phyloP scores from a whole-genome alignment of 2,888 invertebrate genomes.

The Tenthredo notha region DNA sequence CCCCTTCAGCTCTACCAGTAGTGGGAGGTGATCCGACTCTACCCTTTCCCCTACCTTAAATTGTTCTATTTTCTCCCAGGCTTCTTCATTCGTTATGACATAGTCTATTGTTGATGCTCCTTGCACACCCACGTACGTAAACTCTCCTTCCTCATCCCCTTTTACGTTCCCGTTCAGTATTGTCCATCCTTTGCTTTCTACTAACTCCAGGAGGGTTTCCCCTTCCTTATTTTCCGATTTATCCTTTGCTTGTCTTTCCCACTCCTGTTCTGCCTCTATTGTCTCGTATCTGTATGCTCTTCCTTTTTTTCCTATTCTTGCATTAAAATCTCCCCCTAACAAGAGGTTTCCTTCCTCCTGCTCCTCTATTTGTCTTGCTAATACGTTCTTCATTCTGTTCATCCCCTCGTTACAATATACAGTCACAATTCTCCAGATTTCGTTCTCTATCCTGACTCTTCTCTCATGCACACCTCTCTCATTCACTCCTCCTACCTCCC shows the following conservation, averaged over 20 bases:
- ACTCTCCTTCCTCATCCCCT: conserved; percentile 56
- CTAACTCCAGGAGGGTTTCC: background rate
- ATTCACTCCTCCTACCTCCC: background rate
- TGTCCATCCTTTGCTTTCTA: conserved; percentile 55
- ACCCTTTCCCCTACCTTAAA: conserved; percentile 30
- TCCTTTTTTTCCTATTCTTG: conserved; percentile 51
- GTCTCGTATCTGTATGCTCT: background rate
- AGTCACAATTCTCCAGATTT: conserved; percentile 37
- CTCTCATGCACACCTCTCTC: conserved; percentile 20
- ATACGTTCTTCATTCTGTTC: conserved; percentile 8
- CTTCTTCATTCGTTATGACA: conserved; percentile 34
- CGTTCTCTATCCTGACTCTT: background rate
- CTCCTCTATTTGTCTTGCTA: background rate
- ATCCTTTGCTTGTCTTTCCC: conserved; percentile 55
- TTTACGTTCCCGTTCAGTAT: conserved; percentile 54
- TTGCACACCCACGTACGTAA: conserved; percentile 27
- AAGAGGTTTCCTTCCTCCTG: conserved; percentile 14
- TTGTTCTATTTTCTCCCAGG: background rate
- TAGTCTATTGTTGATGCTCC: conserved; percentile 54
- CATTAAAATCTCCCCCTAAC: conserved; percentile 55
- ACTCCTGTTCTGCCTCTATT: background rate
- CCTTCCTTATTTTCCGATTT: conserved; percentile 53
- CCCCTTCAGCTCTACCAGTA: background rate
- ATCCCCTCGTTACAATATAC: conserved; percentile 54
- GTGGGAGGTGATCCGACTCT: conserved; percentile 47